Evolutionary conservation across 2,113 vertebrate genomes (phyloP).

Genomic region (Proterorhinus semilunaris): DNA sequence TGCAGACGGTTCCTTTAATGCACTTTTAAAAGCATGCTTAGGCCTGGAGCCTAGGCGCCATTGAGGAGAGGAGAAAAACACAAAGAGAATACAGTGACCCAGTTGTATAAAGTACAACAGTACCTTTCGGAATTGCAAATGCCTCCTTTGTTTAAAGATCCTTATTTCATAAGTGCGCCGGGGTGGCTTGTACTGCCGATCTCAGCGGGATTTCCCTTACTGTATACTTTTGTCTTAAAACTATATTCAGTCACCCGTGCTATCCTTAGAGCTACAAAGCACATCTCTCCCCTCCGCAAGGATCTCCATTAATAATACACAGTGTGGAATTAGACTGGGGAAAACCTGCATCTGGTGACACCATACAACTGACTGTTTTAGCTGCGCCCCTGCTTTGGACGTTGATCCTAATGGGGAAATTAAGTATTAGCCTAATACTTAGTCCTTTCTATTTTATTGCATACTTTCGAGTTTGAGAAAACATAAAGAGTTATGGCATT

Average conservation of each 20-base stretch:
- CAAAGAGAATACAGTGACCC: conserved; percentile 40
- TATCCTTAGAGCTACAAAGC: conserved; percentile 31
- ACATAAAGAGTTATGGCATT: too few relatives aligned
- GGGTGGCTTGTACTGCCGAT: conserved; percentile 26
- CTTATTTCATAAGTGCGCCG: conserved; percentile 42
- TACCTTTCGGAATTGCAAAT: conserved; percentile 37
- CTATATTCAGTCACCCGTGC: conserved; percentile 45
- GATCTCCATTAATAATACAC: conserved; percentile 41
- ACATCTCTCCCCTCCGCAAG: conserved; percentile 21
- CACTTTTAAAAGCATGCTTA: conserved; percentile 10
- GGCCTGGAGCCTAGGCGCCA: conserved; percentile 13
- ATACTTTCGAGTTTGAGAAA: too few relatives aligned
- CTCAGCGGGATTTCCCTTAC: conserved; percentile 42
- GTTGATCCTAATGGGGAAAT: too few relatives aligned
- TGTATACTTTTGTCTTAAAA: conserved; percentile 50
- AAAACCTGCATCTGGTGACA: conserved; percentile 8
- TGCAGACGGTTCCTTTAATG: neutral
- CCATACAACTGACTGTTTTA: too few relatives aligned
- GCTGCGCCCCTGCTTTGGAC: too few relatives aligned
- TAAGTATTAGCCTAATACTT: too few relatives aligned
- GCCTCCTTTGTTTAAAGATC: conserved; percentile 51
- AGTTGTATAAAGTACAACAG: conserved; percentile 46
- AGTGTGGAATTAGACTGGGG: conserved; percentile 13
- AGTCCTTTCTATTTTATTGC: too few relatives aligned
- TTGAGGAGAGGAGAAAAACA: conserved; percentile 16